phyloP scores from a whole-genome alignment of 2,797 vertebrate genomes.

The Pangasius sanitwongsei region DNA sequence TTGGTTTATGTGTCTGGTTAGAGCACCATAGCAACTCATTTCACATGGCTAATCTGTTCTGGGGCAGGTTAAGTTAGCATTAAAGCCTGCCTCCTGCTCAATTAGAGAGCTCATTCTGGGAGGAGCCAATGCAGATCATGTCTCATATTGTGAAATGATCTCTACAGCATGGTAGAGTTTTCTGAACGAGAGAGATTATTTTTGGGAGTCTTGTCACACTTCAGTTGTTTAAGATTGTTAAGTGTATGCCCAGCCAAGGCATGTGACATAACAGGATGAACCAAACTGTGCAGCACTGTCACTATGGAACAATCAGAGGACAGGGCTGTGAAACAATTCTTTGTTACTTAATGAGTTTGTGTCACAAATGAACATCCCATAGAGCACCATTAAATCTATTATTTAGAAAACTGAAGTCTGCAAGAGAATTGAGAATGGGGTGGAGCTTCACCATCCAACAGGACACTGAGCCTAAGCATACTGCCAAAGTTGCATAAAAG shows the following conservation, averaged over 20 bases:
- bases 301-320: not conserved
- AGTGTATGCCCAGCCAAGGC: not conserved
- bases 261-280: too few species aligned
- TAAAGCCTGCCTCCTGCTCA: not conserved
- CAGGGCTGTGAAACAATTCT: not conserved
- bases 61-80: not conserved
- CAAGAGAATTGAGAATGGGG: not conserved
- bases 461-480: too few species aligned
- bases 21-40: not conserved
- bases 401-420: not conserved
- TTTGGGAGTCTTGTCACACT: too few species aligned
- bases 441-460: not conserved
- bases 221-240: not conserved
- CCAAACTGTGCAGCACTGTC: too few species aligned
- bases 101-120: not conserved
- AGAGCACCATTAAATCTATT: not conserved
- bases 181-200: too few species aligned
- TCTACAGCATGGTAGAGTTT: not conserved
- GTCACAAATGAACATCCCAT: too few species aligned
- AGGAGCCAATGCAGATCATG: not conserved
- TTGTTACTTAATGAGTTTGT: not conserved
- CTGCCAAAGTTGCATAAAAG: too few species aligned
- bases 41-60: not conserved
- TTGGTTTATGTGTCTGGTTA: not conserved
- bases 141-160: not conserved